Conservation (phyloP, 1,140 invertebrate genomes). For the Melitaea cinxia region DNA sequence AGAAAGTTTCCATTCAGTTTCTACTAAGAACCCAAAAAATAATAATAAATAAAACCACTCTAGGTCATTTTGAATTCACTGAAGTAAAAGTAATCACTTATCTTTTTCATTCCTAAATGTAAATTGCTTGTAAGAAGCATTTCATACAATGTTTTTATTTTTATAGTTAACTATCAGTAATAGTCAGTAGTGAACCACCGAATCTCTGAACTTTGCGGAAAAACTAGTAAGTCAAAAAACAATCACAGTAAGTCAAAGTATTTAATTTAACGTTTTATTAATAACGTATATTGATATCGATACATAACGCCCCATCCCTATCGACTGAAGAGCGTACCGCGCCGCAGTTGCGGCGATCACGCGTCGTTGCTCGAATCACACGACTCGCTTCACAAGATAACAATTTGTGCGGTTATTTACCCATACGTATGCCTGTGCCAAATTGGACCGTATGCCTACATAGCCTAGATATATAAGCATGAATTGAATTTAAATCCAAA, state of each 20-base stretch:
- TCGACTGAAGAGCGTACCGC: conserved; percentile 66
- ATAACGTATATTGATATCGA: conserved; percentile 38
- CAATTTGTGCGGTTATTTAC: conserved; percentile 78
- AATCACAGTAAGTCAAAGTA: not conserved
- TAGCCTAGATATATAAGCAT: conserved; percentile 26
- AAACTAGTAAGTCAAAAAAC: no score
- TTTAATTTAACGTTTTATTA: not conserved
- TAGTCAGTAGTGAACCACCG: no score
- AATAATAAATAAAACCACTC: no score
- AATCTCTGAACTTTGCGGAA: no score
- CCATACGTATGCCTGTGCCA: conserved; percentile 63
- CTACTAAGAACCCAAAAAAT: no score
- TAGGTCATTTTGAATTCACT: no score
- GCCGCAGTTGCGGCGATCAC: conserved; percentile 66
- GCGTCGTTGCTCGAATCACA: conserved; percentile 78
- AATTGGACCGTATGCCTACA: conserved; percentile 58
- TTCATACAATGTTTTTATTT: no score
- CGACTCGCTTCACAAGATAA: conserved; percentile 81
- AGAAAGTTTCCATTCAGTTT: no score
- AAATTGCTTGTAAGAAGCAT: no score
- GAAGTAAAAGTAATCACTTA: no score
- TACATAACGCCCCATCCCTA: conserved; percentile 50
- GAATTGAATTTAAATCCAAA: conserved; percentile 16
- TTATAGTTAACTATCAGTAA: no score
- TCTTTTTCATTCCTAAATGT: no score